Evolutionary conservation across 2,888 invertebrate species (phyloP).

Genomic region (Tachina fera): DNA sequence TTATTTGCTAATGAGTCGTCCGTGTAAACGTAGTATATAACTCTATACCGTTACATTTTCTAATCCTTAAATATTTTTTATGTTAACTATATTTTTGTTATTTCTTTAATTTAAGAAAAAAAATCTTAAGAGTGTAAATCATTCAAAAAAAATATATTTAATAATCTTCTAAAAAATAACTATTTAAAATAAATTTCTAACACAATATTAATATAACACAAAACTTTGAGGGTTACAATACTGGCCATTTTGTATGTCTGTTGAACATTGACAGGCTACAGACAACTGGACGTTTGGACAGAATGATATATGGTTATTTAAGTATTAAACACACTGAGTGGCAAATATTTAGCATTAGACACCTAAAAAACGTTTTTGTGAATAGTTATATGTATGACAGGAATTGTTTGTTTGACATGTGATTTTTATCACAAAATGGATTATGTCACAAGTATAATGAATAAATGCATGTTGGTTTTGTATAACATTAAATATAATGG

Average conservation of each 20-base stretch:
- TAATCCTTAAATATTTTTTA: too few relatives aligned
- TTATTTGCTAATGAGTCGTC: too few relatives aligned
- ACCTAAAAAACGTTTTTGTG: background rate
- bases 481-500: background rate
- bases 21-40: too few relatives aligned
- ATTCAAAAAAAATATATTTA: background rate
- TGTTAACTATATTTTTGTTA: too few relatives aligned
- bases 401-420: background rate
- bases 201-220: background rate
- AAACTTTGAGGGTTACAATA: background rate
- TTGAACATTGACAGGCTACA: conserved; percentile 29
- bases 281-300: conserved; percentile 15
- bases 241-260: conserved; percentile 28
- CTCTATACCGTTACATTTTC: too few relatives aligned
- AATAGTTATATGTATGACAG: background rate
- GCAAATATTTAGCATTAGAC: background rate
- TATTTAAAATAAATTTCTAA: background rate
- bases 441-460: conserved; percentile 1
- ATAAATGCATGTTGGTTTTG: background rate
- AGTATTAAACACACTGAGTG: conserved; percentile 12
- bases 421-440: background rate
- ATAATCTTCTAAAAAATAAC: background rate
- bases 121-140: too few relatives aligned
- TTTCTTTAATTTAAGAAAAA: too few relatives aligned
- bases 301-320: background rate